Percentiles rank a stretch among this genome's conserved stretches.
phyloP scores from a whole-genome alignment of 2,797 vertebrate species.

The Clamator glandarius region DNA sequence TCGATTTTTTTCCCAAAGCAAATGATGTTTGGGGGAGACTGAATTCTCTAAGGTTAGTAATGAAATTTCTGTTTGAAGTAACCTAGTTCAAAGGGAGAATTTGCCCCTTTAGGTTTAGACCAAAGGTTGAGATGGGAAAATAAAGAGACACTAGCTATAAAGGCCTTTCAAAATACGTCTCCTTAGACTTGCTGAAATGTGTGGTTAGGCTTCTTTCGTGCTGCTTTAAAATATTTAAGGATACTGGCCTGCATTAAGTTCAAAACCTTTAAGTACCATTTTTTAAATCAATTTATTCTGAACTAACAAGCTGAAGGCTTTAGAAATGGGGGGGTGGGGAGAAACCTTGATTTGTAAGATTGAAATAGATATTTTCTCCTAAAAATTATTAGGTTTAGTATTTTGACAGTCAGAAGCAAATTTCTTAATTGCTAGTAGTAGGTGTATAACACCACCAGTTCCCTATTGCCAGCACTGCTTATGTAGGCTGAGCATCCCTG shows the following conservation, averaged over 20 bases:
- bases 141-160: slow-evolving; percentile 52
- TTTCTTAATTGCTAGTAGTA: not conserved
- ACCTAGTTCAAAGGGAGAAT: slow-evolving; percentile 59
- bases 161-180: slow-evolving; percentile 65
- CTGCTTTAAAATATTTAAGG: slow-evolving; percentile 60
- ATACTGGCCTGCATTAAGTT: slow-evolving; percentile 67
- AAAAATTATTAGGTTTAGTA: not conserved
- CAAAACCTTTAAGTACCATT: slow-evolving; percentile 54
- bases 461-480: not conserved
- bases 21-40: slow-evolving; percentile 46
- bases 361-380: not conserved
- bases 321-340: not conserved
- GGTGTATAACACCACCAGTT: not conserved
- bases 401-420: not conserved
- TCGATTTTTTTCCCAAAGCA: slow-evolving; percentile 11
- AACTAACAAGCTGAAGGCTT: slow-evolving; percentile 20
- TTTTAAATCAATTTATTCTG: slow-evolving; percentile 43
- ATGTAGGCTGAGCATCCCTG: not conserved
- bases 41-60: slow-evolving; percentile 63
- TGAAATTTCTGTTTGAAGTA: slow-evolving; percentile 72
- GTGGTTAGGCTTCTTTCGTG: slow-evolving; percentile 65
- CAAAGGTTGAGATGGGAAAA: slow-evolving; percentile 64
- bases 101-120: slow-evolving; percentile 68
- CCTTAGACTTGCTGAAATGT: slow-evolving; percentile 67
- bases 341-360: not conserved